These are phyloP conservation scores for Phoxinus phoxinus DNA, from an alignment of 2,113 vertebrate genomes.

Conservation along the genomic window DNA sequence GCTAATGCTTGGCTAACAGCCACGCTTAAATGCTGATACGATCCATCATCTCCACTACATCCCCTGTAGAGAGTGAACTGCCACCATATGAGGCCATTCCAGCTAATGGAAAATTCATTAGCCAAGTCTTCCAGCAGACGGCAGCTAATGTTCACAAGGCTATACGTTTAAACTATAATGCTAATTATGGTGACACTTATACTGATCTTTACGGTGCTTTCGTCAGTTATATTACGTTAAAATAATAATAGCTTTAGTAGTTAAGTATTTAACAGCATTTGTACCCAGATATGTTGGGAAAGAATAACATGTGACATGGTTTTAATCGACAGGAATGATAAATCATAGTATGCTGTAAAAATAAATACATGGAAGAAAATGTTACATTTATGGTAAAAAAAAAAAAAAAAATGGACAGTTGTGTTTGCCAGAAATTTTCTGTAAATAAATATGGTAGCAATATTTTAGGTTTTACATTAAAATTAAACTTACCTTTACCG, in stretches of 20 bases:
- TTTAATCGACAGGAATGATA: no score
- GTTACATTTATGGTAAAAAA: no score
- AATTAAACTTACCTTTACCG: no score
- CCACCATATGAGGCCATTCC: neutral
- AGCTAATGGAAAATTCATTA: conserved; percentile 57
- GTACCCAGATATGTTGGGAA: no score
- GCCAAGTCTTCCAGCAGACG: conserved; percentile 22
- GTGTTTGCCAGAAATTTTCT: no score
- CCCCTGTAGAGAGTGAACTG: conserved; percentile 15
- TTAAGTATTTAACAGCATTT: no score
- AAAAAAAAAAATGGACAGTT: no score
- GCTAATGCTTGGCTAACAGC: conserved; percentile 65
- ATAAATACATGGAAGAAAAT: no score
- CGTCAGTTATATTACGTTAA: neutral
- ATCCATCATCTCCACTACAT: conserved; percentile 60
- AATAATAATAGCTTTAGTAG: neutral
- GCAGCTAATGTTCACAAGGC: conserved; percentile 12
- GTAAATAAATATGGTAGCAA: no score
- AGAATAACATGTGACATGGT: no score
- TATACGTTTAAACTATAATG: conserved; percentile 14
- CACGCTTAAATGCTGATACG: conserved; percentile 63
- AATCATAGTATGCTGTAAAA: no score
- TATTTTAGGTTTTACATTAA: no score
- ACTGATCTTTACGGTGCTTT: neutral
- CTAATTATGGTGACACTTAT: conserved; percentile 3